Evolutionary conservation across 2,113 vertebrate genomes (phyloP).

Genomic region (Xyliphius kryptos): DNA sequence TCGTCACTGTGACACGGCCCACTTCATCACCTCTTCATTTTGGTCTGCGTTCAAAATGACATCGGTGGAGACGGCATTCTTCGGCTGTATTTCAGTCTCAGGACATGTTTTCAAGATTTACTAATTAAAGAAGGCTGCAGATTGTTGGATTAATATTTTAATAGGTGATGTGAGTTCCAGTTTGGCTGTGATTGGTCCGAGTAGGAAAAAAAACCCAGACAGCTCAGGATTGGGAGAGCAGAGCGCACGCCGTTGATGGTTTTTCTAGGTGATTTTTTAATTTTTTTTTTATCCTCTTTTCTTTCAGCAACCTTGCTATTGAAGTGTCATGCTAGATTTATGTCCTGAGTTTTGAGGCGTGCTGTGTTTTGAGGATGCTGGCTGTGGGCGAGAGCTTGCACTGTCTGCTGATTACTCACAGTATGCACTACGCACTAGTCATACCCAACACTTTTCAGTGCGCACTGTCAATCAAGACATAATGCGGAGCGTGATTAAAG

Average conservation of each 20-base stretch:
- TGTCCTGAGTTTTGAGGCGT: constrained; percentile 25
- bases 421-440: constrained; percentile 6
- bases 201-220: not conserved
- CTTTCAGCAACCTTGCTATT: constrained; percentile 28
- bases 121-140: constrained; percentile 8
- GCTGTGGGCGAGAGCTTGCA: constrained; percentile 24
- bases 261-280: constrained; percentile 3
- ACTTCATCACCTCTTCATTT: constrained; percentile 50
- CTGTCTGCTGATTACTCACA: constrained; percentile 31
- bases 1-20: constrained; percentile 40
- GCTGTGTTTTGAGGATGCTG: constrained; percentile 30
- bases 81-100: not conserved
- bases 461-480: not conserved
- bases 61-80: too few species aligned
- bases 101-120: not conserved
- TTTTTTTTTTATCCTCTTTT: not conserved
- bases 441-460: not conserved
- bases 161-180: not conserved
- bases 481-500: constrained; percentile 6
- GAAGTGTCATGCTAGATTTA: constrained; percentile 35
- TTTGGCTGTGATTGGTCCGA: not conserved
- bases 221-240: not conserved
- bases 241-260: not conserved
- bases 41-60: not conserved
- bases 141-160: constrained; percentile 1